Percentiles rank a stretch among this genome's conserved stretches.
These are phyloP conservation scores for Circaetus gallicus DNA, from an alignment of 2,113 vertebrate species.

Conservation along the genomic window DNA sequence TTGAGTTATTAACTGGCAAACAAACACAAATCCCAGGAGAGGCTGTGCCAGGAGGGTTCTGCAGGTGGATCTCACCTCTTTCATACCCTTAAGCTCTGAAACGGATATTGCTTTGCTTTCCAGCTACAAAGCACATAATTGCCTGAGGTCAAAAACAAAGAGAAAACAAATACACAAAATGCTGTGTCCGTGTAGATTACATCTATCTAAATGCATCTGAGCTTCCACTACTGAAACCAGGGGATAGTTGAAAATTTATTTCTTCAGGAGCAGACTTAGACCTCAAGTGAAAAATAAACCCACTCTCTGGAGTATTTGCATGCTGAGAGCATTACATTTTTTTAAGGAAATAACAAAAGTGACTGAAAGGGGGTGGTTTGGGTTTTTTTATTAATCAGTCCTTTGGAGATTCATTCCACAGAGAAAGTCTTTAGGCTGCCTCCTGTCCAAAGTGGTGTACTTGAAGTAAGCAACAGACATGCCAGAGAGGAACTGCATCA, in stretches of 20 bases:
- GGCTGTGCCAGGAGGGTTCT: neutral
- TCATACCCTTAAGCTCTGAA: neutral
- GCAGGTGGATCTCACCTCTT: neutral
- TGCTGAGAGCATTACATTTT: neutral
- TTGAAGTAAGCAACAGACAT: neutral
- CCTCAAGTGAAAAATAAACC: neutral
- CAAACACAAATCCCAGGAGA: neutral
- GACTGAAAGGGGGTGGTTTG: neutral
- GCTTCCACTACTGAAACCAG: neutral
- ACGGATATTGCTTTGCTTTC: conserved; percentile 4
- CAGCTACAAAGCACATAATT: conserved; percentile 29
- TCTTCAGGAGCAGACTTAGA: neutral
- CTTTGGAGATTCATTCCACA: neutral
- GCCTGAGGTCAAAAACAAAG: conserved; percentile 3
- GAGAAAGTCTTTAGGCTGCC: neutral
- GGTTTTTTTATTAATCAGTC: neutral
- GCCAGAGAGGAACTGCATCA: neutral
- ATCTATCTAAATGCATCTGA: neutral
- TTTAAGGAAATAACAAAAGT: neutral
- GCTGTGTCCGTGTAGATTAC: neutral
- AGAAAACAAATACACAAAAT: neutral
- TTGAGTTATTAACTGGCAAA: neutral
- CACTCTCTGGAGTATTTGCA: neutral
- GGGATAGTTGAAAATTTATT: neutral
- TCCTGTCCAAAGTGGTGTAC: neutral